Conservation (phyloP, 2,888 invertebrate species). For the Pachymerium ferrugineum region DNA sequence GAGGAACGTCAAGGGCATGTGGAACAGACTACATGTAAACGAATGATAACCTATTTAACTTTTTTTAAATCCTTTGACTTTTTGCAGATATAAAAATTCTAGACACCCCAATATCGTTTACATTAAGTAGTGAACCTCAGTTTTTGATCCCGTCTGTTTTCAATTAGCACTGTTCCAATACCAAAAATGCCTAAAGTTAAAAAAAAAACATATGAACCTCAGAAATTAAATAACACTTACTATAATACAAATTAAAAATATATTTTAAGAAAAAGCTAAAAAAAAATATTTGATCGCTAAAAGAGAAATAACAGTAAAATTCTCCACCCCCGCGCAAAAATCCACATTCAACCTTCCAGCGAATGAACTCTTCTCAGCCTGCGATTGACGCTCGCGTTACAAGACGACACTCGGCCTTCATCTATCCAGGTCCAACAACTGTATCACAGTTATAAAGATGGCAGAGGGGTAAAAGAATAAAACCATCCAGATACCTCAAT, state of each 20-base stretch:
- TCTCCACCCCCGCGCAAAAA: neutral
- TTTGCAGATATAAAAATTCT: neutral
- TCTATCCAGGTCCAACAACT: neutral
- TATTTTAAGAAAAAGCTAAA: neutral
- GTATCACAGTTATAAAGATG: neutral
- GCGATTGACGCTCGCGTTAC: neutral
- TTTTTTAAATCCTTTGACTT: too few relatives aligned
- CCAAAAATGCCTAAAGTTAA: too few relatives aligned
- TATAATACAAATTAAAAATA: neutral
- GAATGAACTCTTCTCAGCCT: constrained; percentile 4
- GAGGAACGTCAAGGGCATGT: neutral
- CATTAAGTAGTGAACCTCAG: too few relatives aligned
- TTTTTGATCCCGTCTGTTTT: too few relatives aligned
- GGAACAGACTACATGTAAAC: too few relatives aligned
- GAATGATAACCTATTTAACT: too few relatives aligned
- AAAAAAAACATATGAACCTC: neutral
- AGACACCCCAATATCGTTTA: too few relatives aligned
- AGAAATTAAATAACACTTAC: neutral
- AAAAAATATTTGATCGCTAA: neutral
- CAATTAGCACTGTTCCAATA: too few relatives aligned
- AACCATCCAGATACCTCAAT: neutral
- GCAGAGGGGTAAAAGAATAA: neutral
- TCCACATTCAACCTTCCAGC: neutral
- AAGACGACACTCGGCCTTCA: neutral
- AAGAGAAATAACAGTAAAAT: neutral